Conservation (phyloP, 1,140 invertebrate genomes). For the Drosophila yakuba region DNA sequence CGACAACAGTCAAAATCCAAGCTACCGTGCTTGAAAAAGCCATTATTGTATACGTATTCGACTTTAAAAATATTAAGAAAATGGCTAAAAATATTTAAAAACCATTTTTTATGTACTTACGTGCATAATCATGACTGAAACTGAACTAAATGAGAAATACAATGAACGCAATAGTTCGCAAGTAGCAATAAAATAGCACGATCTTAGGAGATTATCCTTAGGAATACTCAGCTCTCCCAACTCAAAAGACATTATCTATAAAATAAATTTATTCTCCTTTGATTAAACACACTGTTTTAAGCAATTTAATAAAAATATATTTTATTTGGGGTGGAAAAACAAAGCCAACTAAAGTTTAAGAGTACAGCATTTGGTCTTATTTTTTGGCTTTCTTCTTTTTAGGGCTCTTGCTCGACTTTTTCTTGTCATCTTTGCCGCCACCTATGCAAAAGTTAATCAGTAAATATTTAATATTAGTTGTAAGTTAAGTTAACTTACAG, state of each 20-base stretch:
- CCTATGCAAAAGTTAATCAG: background rate
- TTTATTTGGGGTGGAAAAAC: background rate
- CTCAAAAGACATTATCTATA: background rate
- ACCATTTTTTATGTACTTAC: background rate
- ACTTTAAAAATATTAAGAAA: conserved; percentile 17
- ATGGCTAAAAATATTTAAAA: too few species aligned
- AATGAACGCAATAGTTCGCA: conserved; percentile 50
- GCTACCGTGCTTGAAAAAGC: conserved; percentile 25
- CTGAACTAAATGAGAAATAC: conserved; percentile 22
- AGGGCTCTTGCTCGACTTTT: conserved; percentile 1
- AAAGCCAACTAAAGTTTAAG: conserved; percentile 8
- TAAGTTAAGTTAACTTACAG: conserved; percentile 1
- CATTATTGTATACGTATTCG: conserved; percentile 7
- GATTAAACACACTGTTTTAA: background rate
- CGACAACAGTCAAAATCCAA: conserved; percentile 38
- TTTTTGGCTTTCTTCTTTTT: conserved; percentile 38
- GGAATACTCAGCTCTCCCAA: too few species aligned
- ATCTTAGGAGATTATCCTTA: too few species aligned
- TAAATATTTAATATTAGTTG: background rate
- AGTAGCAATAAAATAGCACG: too few species aligned
- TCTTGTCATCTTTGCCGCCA: background rate
- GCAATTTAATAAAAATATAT: conserved; percentile 5
- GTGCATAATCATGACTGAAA: conserved; percentile 1
- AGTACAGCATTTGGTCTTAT: background rate
- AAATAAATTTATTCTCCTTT: background rate